Evolutionary conservation across 2,797 vertebrate species (phyloP).

Genomic region (Melanotaenia pygmaea): DNA sequence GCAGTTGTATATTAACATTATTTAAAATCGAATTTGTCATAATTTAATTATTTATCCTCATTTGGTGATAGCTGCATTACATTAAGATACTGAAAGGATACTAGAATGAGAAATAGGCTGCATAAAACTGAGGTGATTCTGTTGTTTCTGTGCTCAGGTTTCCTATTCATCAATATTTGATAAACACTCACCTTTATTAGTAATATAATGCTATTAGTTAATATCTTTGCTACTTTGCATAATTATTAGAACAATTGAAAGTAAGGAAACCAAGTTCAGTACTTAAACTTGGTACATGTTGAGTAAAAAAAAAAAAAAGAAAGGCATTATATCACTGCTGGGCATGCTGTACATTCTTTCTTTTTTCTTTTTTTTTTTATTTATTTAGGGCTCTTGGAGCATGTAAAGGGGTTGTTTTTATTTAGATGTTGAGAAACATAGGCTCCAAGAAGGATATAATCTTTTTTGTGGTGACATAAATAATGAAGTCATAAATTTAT

Average conservation of each 20-base stretch:
- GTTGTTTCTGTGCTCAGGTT: not conserved
- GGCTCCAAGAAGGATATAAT: slow-evolving; percentile 13
- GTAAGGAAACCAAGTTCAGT: not conserved
- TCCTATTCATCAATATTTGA: not conserved
- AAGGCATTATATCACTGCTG: slow-evolving; percentile 11
- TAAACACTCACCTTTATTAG: not conserved
- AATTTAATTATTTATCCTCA: not conserved
- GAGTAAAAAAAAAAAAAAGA: slow-evolving; percentile 8
- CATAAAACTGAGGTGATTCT: too few species aligned
- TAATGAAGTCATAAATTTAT: slow-evolving; percentile 27
- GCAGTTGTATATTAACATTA: not conserved
- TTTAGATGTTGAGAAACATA: slow-evolving; percentile 11
- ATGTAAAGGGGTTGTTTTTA: slow-evolving; percentile 6
- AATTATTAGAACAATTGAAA: not conserved
- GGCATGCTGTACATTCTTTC: slow-evolving; percentile 26
- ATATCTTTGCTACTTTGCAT: not conserved
- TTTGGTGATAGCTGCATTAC: not conserved
- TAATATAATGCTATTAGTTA: not conserved
- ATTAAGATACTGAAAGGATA: not conserved
- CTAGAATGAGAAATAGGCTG: not conserved
- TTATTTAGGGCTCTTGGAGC: not conserved
- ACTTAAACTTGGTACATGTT: slow-evolving; percentile 10
- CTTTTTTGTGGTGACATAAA: slow-evolving; percentile 27
- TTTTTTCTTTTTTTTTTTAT: not conserved
- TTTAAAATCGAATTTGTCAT: too few species aligned